Base-by-base conservation (phyloP, 2,797 vertebrate genomes). In the Chiloscyllium punctatum region DNA sequence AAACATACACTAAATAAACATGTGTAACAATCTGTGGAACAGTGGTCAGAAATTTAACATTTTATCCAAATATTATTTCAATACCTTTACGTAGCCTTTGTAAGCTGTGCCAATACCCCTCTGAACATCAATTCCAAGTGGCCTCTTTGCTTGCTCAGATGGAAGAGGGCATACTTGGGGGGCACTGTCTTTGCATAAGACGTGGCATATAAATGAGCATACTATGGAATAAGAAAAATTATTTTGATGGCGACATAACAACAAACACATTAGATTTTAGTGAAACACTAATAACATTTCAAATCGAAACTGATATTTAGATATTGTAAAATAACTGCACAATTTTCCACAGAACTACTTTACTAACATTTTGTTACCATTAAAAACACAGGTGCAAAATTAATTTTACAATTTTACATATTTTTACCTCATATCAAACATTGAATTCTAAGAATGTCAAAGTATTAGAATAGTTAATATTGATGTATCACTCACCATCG, bases 101-200 rank as follows among this genome's bases (percentile, higher is more conserved):
- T 99, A 99, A 57, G 99, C 99, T 0, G 99, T 99, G 95, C 99
- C 99, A 95, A 99, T 99, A 96, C 99, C 99, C 95, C 99, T 97
- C 97, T 99, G 99, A 95, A 99, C 98, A 13, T 99, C 99, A 95
- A 99, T 98, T 62, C 99, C 99, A 95, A 99, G 98, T 2, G 99
- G 99, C 96, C 99, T 98, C 97, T 99, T 99, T 96, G 98, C 98
- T 96, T 99, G 99, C 97, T 99, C 99, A 0, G 98, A 97, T 57
- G 99, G 99, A 96, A 99, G 98, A 91, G 99, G 99, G 97, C 99
- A 99, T 96, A 99, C 98, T 97, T 98, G 98, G 96, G 99, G 99
- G 6, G 98, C 98, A 21, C 98, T 98, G 97, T 99, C 99, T 97
- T 98, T 99, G 97, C 99, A 99, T 97, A 98, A 98, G 96, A 98